Percentiles rank a stretch among this genome's conserved stretches.
These are phyloP conservation scores for Drosophila subquinaria DNA, from an alignment of 2,888 invertebrate genomes.

Conservation along the genomic window DNA sequence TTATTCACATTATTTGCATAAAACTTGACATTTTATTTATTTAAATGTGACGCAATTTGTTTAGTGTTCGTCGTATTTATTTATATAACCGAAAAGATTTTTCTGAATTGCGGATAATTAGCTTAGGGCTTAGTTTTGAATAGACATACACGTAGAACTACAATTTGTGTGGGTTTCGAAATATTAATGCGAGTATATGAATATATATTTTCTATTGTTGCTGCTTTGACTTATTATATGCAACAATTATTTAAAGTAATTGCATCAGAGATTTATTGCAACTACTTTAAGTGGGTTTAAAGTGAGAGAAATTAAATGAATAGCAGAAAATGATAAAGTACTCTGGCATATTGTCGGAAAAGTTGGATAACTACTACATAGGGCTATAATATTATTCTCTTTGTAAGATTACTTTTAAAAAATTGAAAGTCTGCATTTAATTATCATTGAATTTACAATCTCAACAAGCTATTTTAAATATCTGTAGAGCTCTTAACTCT, in stretches of 20 bases:
- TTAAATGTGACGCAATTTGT: conserved; percentile 54
- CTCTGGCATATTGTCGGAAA: not conserved
- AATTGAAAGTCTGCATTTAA: not conserved
- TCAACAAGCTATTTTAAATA: not conserved
- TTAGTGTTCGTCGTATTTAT: conserved; percentile 53
- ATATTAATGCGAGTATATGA: not conserved
- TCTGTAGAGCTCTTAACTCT: conserved; percentile 2
- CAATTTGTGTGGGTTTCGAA: conserved; percentile 1
- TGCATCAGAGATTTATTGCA: conserved; percentile 21
- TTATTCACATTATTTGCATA: conserved; percentile 22
- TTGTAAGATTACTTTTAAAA: not conserved
- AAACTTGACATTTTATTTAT: conserved; percentile 28
- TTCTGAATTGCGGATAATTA: conserved; percentile 47
- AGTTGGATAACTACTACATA: not conserved
- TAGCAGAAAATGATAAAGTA: not conserved
- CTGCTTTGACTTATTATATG: not conserved
- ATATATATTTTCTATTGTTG: not conserved
- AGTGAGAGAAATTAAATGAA: not conserved
- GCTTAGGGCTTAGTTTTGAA: conserved; percentile 27
- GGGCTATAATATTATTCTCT: not conserved
- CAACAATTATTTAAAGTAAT: conserved; percentile 16
- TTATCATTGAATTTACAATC: not conserved
- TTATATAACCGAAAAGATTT: conserved; percentile 39
- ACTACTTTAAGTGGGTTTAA: not conserved
- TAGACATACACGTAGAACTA: conserved; percentile 8